Evolutionary conservation across 2,113 vertebrate genomes (phyloP), one percentile per base, ranked within the genome.

Genomic region (Gorsachius goisagi): DNA sequence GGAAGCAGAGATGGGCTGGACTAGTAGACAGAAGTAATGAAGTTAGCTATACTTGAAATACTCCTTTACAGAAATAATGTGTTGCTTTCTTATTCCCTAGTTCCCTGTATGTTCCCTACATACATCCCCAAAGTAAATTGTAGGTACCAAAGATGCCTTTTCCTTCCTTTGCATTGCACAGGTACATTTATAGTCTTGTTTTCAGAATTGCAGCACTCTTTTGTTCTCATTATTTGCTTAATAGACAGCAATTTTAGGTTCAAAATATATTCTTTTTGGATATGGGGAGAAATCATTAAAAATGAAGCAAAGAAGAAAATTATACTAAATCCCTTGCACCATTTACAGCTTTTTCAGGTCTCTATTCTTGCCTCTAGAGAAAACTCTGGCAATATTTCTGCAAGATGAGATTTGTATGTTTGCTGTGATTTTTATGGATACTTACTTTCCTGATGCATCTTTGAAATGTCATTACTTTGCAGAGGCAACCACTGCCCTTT

Each of bases 401-500:
- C 33, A 62, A 62, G 24, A 68, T 35, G 62, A 66, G 45, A 68
- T 91, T 64, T 82, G 28, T 75, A 37, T 53, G 32, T 85, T 90
- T 94, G 28, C 28, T 83, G 21, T 74, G 23, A 41, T 89, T 88
- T 94, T 94, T 85, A 47, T n/a, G 71, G 37, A 15, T 80, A 15
- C 28, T 66, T 69, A 66, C 27, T 90, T 94, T 79, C 60, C 39
- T 41, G 73, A 37, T 47, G 30, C 44, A 55, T 88, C 30, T 79
- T 84, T 96, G 88, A 97, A 94, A 96, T 91, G 62, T 77, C 53
- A 80, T 85, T 95, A 50, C 58, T 94, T 88, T 83, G n/a, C 50
- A 77, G 71, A 78, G 88, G 80, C 95, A 89, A 90, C 24, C n/a
- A 30, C 18, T 96, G 78, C 89, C 78, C 78, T 97, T 91, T 63